Conservation (phyloP, 2,797 vertebrate genomes). For the Podarcis lilfordi region DNA sequence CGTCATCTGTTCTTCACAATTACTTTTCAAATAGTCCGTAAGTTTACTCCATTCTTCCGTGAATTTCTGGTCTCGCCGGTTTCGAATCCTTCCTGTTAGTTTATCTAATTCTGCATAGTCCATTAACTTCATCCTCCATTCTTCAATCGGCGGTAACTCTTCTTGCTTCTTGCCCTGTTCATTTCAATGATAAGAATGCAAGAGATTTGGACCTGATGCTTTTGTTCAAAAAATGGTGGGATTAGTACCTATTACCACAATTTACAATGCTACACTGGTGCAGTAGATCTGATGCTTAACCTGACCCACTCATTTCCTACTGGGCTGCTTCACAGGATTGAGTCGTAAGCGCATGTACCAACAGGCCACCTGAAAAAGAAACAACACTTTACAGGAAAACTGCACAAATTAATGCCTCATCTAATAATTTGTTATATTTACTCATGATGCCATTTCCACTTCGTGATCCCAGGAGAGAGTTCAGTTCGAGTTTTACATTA, state of each 20-base stretch:
- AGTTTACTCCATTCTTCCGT: too few species aligned
- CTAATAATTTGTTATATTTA: conserved; percentile 16
- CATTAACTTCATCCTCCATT: too few species aligned
- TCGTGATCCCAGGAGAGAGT: neutral
- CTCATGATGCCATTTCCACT: conserved; percentile 32
- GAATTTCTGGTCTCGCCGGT: too few species aligned
- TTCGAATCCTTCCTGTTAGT: too few species aligned
- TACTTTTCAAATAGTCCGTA: too few species aligned
- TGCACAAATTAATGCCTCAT: conserved; percentile 1
- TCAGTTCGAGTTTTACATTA: conserved; percentile 50
- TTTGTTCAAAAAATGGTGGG: neutral
- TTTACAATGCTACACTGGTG: neutral
- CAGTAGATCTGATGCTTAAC: too few species aligned
- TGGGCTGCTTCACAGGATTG: neutral
- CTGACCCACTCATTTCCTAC: neutral
- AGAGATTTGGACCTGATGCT: too few species aligned
- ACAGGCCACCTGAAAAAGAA: neutral
- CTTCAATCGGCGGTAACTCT: too few species aligned
- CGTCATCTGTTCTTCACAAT: too few species aligned
- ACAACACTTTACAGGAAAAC: neutral
- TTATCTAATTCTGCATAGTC: too few species aligned
- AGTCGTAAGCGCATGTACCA: neutral
- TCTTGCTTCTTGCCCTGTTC: too few species aligned
- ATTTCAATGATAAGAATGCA: neutral
- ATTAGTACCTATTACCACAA: neutral